phyloP scores from a whole-genome alignment of 2,113 vertebrate genomes.

The Tenrec ecaudatus region DNA sequence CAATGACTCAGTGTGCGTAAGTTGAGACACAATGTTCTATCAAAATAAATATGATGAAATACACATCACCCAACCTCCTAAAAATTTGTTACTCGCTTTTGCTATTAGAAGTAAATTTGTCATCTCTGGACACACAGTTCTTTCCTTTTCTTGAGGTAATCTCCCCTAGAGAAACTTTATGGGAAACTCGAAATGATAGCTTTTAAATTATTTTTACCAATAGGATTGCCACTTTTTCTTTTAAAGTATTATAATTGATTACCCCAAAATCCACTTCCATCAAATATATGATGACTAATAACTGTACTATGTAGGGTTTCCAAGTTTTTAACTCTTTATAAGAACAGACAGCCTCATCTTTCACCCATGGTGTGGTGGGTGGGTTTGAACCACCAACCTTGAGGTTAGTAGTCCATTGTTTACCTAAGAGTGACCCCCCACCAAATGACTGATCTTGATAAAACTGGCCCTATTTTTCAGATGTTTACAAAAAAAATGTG shows the following conservation, averaged over 20 bases:
- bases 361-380: no score
- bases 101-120: not conserved
- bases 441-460: not conserved
- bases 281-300: no score
- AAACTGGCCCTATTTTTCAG: not conserved
- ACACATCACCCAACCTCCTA: constrained; percentile 4
- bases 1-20: not conserved
- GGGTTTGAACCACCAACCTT: not conserved
- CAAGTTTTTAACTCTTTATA: no score
- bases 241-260: no score
- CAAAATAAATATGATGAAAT: constrained; percentile 19
- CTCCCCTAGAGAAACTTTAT: not conserved
- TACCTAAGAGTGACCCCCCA: not conserved
- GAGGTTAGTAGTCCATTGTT: no score
- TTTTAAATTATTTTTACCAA: no score
- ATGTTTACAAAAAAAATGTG: not conserved
- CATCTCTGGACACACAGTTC: not conserved
- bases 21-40: not conserved
- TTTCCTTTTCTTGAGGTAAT: not conserved
- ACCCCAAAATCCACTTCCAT: no score
- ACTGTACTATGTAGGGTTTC: no score
- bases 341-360: no score
- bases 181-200: not conserved
- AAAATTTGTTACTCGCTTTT: constrained; percentile 18
- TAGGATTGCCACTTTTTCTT: no score